A percentile compares a stretch with the other conserved stretches of the same genome.
Conservation (phyloP, 2,113 vertebrate genomes). For the Centropus unirufus region DNA sequence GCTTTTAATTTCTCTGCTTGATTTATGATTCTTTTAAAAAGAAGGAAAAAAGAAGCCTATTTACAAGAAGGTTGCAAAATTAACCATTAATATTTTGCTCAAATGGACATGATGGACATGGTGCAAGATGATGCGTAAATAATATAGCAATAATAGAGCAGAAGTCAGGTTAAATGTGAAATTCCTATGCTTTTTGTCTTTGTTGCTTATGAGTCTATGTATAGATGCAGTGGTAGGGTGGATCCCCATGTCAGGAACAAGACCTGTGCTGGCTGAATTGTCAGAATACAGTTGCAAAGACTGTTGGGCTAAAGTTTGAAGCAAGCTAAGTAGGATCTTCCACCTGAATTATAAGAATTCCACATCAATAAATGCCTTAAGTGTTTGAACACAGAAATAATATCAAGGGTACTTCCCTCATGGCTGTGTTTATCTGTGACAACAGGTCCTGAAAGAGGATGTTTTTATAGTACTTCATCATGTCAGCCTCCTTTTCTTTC, state of each 20-base stretch:
- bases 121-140: not conserved
- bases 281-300: not conserved
- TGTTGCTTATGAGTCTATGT: not conserved
- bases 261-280: not conserved
- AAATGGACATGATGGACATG: not conserved
- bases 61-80: not conserved
- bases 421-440: slow-evolving; percentile 5
- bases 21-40: not conserved
- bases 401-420: not conserved
- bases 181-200: not conserved
- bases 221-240: not conserved
- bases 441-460: not conserved
- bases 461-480: not conserved
- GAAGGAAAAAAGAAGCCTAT: not conserved
- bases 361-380: not conserved
- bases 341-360: not conserved
- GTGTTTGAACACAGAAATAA: not conserved
- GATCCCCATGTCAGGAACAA: not conserved
- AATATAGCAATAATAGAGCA: not conserved
- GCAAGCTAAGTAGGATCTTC: not conserved
- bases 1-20: slow-evolving; percentile 13
- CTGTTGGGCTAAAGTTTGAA: not conserved
- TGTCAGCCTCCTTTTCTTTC: not conserved
- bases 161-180: not conserved
- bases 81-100: not conserved